A percentile compares a stretch with the other conserved stretches of the same genome.
These are phyloP conservation scores for Lasioglossum pauxillum DNA, from an alignment of 2,888 invertebrate species.

Conservation along the genomic window DNA sequence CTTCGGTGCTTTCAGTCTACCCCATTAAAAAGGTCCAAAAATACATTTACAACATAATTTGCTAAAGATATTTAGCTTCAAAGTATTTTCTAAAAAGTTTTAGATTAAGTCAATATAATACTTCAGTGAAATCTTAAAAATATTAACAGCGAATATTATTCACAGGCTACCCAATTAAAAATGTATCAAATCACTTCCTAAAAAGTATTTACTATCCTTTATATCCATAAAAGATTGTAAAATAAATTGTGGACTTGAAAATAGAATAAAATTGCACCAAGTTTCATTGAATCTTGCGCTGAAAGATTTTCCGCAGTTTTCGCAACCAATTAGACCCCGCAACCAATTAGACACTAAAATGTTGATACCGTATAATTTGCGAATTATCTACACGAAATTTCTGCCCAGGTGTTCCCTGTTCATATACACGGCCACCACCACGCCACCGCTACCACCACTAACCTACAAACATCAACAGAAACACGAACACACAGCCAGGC, in stretches of 20 bases:
- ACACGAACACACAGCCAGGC: not conserved
- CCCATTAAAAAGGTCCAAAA: not conserved
- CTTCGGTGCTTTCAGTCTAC: not conserved
- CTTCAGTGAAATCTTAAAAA: not conserved
- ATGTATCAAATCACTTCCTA: not conserved
- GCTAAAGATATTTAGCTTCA: not conserved
- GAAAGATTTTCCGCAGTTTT: not conserved
- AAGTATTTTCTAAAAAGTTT: not conserved
- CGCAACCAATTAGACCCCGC: not conserved
- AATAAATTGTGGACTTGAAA: not conserved
- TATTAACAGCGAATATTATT: not conserved
- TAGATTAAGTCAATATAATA: not conserved
- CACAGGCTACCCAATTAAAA: not conserved
- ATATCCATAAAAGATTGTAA: not conserved
- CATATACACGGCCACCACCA: not conserved
- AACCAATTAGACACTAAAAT: not conserved
- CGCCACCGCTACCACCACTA: not conserved
- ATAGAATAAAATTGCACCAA: not conserved
- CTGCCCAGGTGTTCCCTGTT: not conserved
- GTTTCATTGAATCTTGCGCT: not conserved
- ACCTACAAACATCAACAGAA: slow-evolving; percentile 11
- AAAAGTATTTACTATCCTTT: not conserved
- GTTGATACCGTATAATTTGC: not conserved
- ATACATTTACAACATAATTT: not conserved
- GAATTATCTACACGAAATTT: slow-evolving; percentile 12